Evolutionary conservation across 2,888 invertebrate species (phyloP).

Genomic region (Ophion ellenae): DNA sequence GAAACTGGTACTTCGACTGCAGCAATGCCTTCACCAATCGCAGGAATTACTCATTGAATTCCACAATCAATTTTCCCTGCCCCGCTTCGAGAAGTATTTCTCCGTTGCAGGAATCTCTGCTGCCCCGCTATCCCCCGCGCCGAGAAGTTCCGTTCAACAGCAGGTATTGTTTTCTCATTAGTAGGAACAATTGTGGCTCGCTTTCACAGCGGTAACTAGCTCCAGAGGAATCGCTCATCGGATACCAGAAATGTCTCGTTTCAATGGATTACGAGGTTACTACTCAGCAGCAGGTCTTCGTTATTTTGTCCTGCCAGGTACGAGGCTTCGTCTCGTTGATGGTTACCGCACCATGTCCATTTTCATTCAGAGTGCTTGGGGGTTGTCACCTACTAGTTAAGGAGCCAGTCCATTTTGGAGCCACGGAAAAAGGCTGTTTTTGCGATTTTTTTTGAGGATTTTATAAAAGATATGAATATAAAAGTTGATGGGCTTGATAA

Average conservation of each 20-base stretch:
- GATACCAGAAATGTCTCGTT: background rate
- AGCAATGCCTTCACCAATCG: background rate
- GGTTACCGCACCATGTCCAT: too few species aligned
- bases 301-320: background rate
- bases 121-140: background rate
- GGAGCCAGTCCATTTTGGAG: too few species aligned
- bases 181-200: background rate
- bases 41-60: slow-evolving; percentile 4
- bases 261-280: background rate
- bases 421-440: too few species aligned
- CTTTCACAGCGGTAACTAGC: background rate
- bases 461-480: too few species aligned
- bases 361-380: too few species aligned
- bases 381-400: too few species aligned
- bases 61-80: background rate
- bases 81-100: background rate
- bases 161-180: background rate
- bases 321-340: too few species aligned
- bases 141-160: background rate
- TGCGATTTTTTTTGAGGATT: too few species aligned
- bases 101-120: background rate
- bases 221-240: background rate
- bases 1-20: background rate
- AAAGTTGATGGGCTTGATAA: too few species aligned
- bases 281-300: background rate